Evolutionary conservation across 2,888 invertebrate species (phyloP).

Genomic region (Epinotia nisella): DNA sequence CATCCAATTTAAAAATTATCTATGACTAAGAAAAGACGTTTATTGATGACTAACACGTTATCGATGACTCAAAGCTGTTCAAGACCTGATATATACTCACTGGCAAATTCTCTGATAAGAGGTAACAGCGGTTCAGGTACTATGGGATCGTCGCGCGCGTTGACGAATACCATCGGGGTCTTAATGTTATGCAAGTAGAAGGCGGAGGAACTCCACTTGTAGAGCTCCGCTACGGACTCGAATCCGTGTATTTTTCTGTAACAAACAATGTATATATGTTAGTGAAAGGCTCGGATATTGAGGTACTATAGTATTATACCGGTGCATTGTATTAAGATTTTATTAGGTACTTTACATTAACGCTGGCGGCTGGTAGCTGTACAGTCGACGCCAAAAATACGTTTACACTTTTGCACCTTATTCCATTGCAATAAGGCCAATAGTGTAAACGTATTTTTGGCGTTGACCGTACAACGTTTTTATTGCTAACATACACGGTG

Average conservation of each 20-base stretch:
- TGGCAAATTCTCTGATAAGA: slow-evolving; percentile 89
- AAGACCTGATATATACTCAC: slow-evolving; percentile 82
- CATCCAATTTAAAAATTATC: background rate
- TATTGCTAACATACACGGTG: too few species aligned
- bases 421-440: too few species aligned
- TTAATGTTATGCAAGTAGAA: slow-evolving; percentile 91
- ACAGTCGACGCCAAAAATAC: too few species aligned
- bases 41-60: background rate
- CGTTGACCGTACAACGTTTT: too few species aligned
- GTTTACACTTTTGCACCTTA: too few species aligned
- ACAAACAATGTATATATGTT: slow-evolving; percentile 46
- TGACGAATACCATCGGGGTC: slow-evolving; percentile 95
- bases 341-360: background rate
- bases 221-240: slow-evolving; percentile 90
- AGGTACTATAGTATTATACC: too few species aligned
- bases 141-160: slow-evolving; percentile 96
- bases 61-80: slow-evolving; percentile 12
- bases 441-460: too few species aligned
- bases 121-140: slow-evolving; percentile 91
- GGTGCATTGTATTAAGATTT: background rate
- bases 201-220: slow-evolving; percentile 93
- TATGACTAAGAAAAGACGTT: slow-evolving; percentile 7
- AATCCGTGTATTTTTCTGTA: slow-evolving; percentile 90
- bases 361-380: too few species aligned
- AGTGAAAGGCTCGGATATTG: background rate